Conservation (phyloP, 2,888 invertebrate species). For the Conchocele bisecta region DNA sequence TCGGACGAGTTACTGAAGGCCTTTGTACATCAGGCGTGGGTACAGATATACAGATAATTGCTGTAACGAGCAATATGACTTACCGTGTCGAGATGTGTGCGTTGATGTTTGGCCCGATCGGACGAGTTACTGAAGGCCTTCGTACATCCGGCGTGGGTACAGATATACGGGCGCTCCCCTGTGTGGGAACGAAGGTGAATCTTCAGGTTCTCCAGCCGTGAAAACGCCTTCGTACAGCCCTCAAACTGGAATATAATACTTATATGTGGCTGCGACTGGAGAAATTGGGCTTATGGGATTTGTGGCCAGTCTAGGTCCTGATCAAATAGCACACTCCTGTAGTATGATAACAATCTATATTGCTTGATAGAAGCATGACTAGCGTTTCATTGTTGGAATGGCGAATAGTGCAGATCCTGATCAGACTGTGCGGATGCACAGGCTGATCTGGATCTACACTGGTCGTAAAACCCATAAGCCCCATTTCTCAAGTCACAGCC, state of each 20-base stretch:
- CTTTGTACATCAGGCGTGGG: conserved; percentile 97
- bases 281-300: no score
- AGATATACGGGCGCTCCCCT: conserved; percentile 96
- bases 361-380: no score
- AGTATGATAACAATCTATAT: no score
- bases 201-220: conserved; percentile 97
- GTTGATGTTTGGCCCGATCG: conserved; percentile 98
- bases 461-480: no score
- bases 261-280: no score
- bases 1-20: conserved; percentile 99
- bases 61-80: conserved; percentile 86
- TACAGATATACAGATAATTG: not conserved
- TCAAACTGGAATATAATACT: conserved; percentile 77
- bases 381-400: no score
- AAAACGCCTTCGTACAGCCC: conserved; percentile 98
- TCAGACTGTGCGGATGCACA: no score
- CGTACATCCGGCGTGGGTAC: conserved; percentile 97
- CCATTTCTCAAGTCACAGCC: no score
- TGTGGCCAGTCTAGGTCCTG: no score
- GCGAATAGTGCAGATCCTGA: no score
- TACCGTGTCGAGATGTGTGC: conserved; percentile 99
- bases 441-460: no score
- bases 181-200: conserved; percentile 91
- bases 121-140: conserved; percentile 99
- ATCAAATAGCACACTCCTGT: no score